Base-by-base conservation (phyloP, 1,140 invertebrate genomes). In the Cotesia vestalis region DNA sequence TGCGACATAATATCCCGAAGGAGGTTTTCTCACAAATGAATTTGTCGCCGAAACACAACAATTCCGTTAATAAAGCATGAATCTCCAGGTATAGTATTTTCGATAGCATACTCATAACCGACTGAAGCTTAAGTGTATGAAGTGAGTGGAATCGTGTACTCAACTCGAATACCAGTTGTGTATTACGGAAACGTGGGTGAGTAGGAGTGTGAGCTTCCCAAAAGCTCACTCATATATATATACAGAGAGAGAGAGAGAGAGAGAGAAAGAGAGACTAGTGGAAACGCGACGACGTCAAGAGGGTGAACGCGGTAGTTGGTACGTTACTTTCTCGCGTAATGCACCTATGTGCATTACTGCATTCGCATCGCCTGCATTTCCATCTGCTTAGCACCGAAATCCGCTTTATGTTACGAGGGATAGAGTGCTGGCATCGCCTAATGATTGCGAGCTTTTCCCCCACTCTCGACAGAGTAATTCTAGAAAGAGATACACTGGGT, bases 381-480 rank as follows among this genome's bases (percentile, higher is more conserved):
- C 80, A 83, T 85, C 83, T 83, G 82, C 83, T 85, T 84, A 82
- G 78, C 77, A 75, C 73, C 69, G 76, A 80, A 85, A 85, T 85
- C 84, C 82, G 82, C 81, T 84, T 84, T 84, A 79, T 78, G 78
- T 82, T 81, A 80, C 78, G 76, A 80, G 77, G 78, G 78, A 81
- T 78, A 81, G 75, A 79, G 78, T 75, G 76, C 75, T 76, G 74
- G 78, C 75, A 78, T 80, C 69, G 75, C 72, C 72, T 77, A 77
- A 78, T 78, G 81, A 81, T 83, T 81, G 77, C 77, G 74, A 77
- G 73, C 73, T 62, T 76, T 59, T 11, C 11, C 8, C 5, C 6
- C 40, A 46, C 1, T 8, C 5, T 9, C 6, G 6, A 46, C 2
- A 46, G 40, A 46, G 40, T 46, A 46, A 11, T 46, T 8, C 40